phyloP scores from a whole-genome alignment of 2,888 invertebrate species.

The Cantharis rufa region DNA sequence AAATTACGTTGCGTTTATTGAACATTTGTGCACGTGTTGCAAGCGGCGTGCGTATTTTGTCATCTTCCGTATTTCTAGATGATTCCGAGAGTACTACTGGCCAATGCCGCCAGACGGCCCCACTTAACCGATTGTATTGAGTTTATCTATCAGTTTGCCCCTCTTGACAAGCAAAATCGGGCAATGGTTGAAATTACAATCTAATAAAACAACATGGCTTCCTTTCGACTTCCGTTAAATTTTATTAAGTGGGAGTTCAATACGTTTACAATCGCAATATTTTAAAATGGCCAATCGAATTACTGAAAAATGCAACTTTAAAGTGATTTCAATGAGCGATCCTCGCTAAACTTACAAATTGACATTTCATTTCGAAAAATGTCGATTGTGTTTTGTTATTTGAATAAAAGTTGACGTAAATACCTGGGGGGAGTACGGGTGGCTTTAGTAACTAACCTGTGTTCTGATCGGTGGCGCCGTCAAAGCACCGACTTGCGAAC shows the following conservation, averaged over 20 bases:
- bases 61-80: slow-evolving; percentile 9
- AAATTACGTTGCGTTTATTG: not conserved
- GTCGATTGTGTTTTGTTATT: not conserved
- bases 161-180: slow-evolving; percentile 22
- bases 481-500: slow-evolving; percentile 44
- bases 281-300: slow-evolving; percentile 7
- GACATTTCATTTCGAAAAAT: not conserved
- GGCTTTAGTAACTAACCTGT: slow-evolving; percentile 38
- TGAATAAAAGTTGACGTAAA: not conserved
- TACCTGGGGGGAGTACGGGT: slow-evolving; percentile 10
- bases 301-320: not conserved
- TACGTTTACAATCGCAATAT: slow-evolving; percentile 28
- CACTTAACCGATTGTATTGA: slow-evolving; percentile 37
- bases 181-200: slow-evolving; percentile 39
- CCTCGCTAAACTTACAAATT: not conserved
- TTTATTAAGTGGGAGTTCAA: slow-evolving; percentile 37
- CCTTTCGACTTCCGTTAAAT: slow-evolving; percentile 43
- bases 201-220: slow-evolving; percentile 44
- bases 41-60: slow-evolving; percentile 26
- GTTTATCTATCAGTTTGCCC: slow-evolving; percentile 25
- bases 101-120: slow-evolving; percentile 44
- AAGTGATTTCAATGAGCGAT: not conserved
- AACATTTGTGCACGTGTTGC: slow-evolving; percentile 29
- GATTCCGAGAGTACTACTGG: slow-evolving; percentile 34
- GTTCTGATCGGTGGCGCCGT: slow-evolving; percentile 52